Base-by-base conservation (phyloP, 2,797 vertebrate species). In the Microchirus variegatus region DNA sequence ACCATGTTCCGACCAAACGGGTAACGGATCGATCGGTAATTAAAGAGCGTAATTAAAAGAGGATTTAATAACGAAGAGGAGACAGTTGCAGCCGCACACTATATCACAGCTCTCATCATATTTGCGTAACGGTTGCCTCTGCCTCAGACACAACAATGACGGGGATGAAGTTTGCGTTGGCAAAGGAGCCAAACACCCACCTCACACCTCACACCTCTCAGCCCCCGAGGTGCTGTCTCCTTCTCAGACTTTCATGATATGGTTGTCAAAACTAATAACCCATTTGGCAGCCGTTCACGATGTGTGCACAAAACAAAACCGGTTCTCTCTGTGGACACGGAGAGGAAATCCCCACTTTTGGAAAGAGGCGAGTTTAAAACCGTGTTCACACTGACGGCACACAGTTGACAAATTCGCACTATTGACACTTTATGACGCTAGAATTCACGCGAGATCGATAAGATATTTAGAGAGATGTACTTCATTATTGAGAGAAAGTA, bases 71-170 rank as follows among this genome's bases (percentile, higher is more conserved):
- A 31, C 7, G 26, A 31, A 6, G 1, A 31, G 31, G 31, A 31
- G 7, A 31, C 31, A 31, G 31, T 31, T 31, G 31, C 31, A 31
- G 31, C 31, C 31, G 5, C 31, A 40, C 38, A 11, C 2, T 40
- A 40, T 42, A 42, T 14, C 13, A 13, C 41, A 42, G 3, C 41
- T 7, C 14, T 15, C 15, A n/a, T 2, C 41, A 14, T 15, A 5
- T 42, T 15, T 42, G 10, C 15, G 12, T 14, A 15, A 42, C 15
- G 2, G 45, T 53, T 60, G 41, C 42, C 16, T 38, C 46, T 13
- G 17, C 55, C 51, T 73, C 72, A 86, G 82, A 78, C 80, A 79
- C 77, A 88, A 84, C 73, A 85, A 26, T 40, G 13, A 42, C 50
- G 9, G 45, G 45, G 48, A 50, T 42, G 63, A 63, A 53, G 36